Evolutionary conservation across 2,113 vertebrate species (phyloP).

Genomic region (Lycaon pictus): DNA sequence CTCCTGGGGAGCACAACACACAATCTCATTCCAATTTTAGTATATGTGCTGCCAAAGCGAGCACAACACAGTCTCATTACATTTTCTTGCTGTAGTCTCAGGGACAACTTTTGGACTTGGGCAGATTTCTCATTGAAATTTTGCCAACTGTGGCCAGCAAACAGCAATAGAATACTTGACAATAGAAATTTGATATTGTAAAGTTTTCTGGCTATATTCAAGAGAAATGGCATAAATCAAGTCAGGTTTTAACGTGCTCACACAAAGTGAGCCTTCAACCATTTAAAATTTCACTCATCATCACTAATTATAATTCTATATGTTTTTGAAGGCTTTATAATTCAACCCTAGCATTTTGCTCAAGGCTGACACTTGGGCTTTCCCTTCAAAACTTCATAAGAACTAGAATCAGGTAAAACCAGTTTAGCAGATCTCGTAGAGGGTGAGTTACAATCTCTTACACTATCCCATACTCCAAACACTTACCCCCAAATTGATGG

Average conservation of each 20-base stretch:
- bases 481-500: constrained; percentile 60
- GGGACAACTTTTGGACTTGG: neutral
- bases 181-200: neutral
- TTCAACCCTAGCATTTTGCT: constrained; percentile 65
- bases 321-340: constrained; percentile 63
- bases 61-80: neutral
- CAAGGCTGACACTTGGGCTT: constrained; percentile 66
- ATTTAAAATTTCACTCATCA: constrained; percentile 68
- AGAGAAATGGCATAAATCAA: neutral
- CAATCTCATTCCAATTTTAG: neutral
- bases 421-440: constrained; percentile 63
- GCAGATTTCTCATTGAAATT: neutral
- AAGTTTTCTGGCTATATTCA: neutral
- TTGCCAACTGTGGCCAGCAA: neutral
- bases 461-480: constrained; percentile 29
- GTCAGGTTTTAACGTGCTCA: constrained; percentile 63
- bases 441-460: constrained; percentile 26
- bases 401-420: constrained; percentile 76
- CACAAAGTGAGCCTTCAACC: constrained; percentile 19
- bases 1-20: neutral
- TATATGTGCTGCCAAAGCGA: no score
- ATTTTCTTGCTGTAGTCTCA: neutral
- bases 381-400: constrained; percentile 67
- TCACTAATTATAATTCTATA: constrained; percentile 63
- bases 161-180: neutral